A percentile compares a stretch with the other conserved stretches of the same genome.
Conservation (phyloP, 2,113 vertebrate genomes). For the Meriones unguiculatus region DNA sequence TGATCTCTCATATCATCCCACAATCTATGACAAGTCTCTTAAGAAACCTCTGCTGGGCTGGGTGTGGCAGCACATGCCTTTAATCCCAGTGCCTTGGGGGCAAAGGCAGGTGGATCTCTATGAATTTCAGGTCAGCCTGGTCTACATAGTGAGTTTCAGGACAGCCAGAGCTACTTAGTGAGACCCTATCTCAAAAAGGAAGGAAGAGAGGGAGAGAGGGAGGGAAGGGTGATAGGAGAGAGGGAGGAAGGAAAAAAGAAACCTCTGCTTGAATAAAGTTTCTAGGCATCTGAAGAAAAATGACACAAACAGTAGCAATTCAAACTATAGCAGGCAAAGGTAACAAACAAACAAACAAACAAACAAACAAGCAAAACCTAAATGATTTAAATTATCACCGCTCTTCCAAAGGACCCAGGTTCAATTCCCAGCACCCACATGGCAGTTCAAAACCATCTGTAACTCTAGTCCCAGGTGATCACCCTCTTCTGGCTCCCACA, state of each 20-base stretch:
- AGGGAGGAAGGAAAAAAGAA: background rate
- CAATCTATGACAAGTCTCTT: conserved; percentile 50
- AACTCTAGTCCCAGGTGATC: background rate
- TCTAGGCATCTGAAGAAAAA: conserved; percentile 27
- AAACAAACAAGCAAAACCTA: background rate
- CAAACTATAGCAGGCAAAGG: conserved; percentile 22
- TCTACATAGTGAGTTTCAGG: background rate
- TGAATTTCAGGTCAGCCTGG: background rate
- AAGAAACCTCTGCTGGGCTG: conserved; percentile 33
- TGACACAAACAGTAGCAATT: background rate
- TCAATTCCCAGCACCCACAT: background rate
- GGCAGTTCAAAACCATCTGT: background rate
- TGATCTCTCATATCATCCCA: conserved; percentile 45
- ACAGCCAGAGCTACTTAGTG: background rate
- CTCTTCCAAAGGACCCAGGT: background rate
- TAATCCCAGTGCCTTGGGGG: background rate
- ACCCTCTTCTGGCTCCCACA: background rate
- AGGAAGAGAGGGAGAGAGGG: background rate
- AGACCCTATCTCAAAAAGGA: background rate
- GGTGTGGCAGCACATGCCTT: background rate
- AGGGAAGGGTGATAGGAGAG: background rate
- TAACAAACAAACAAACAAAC: conserved; percentile 19
- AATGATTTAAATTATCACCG: background rate
- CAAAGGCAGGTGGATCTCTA: background rate
- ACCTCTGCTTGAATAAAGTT: conserved; percentile 9